Base-by-base conservation (phyloP, 1,140 invertebrate species). In the Lordiphosa mommai region DNA sequence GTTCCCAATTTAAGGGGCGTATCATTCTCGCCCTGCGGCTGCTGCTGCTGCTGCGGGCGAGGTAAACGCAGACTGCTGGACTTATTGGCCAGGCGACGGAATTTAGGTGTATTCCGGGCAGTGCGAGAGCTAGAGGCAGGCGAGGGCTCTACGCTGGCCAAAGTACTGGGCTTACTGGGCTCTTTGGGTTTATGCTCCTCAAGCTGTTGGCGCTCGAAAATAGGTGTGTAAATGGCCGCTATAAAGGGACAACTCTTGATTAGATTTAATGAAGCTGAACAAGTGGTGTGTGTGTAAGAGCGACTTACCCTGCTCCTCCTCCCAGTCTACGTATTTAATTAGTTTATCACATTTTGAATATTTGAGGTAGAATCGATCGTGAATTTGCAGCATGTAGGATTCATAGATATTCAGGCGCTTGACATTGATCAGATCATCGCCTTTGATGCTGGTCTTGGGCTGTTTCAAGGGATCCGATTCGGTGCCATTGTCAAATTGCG, bases 321-420 rank as follows among this genome's bases (percentile, higher is more conserved):
- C 89, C 91, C 91, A 92, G 37, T 90, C 89, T n/a, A 89, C 89
- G 67, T 91, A 90, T 65, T 89, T 90, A 29, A 90, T 55, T 61
- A 91, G 90, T 7, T 87, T 90, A 88, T 92, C 91, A 55, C 90
- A 89, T 12, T 89, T 77, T 4, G 87, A 88, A 66, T 91, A 90
- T 51, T 90, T 91, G 50, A 92, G 89, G 85, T 91, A 92, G 61
- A 94, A 94, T 58, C 94, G 91, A 90, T 97, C 96, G 37, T 95
- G 96, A 30, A 97, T 93, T 91, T 97, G 96, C 37, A 96, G 91
- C 37, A 95, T 95, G 84, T 95, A 96, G n/a, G 95, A 94, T 72
- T 96, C 94, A 82, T 97, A 97, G 13, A 96, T 93, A 87, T 96
- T 96, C 16, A 97, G 89, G 38, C 94, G 90, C 72, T 95, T 94